Evolutionary conservation across 2,113 vertebrate species (phyloP), one percentile per base, ranked within the genome.

Genomic region (Orthochromis indermauri): DNA sequence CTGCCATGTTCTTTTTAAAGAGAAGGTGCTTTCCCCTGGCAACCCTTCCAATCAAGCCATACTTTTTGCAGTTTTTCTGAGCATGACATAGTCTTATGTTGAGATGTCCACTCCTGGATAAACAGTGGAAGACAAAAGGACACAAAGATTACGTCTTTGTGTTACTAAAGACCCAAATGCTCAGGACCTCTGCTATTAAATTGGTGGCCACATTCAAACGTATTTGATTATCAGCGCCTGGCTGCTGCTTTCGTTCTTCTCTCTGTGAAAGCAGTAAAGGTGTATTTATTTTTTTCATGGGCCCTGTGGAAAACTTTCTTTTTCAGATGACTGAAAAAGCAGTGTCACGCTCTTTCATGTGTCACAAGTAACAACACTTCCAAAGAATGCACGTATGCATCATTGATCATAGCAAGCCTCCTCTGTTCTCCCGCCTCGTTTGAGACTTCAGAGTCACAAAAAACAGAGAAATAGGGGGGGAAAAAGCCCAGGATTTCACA

Each of bases 381-480:
- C 66, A 71, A 71, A 42, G 37, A 24, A 26, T 45, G n/a, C 13
- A 17, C 42, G 5, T 47, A 26, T 73, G 21, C 68, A 73, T 73
- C 68, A 45, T 28, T 26, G 37, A 47, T 73, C 24, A 28, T 28
- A 73, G 40, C 13, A 0, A 73, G 40, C 21, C 6, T 28, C 14
- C 37, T 7, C 40, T 73, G 40, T 26, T 11, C n/a, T 71, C 3
- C 0, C 0, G n/a, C 37, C 37, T 71, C 8, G 3, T 66, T 37
- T 66, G 61, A 66, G 31, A 66, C 66, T 42, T 71, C 66, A 71
- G n/a, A 71, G 66, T 42, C 66, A 71, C 21, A 63, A 35, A 17
- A 47, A 47, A 28, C 14, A 47, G 68, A 73, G 68, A 73, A 17
- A 0, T 73, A 3, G 55, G 55, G 51, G 54, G 1, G 0, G 0